Evolutionary conservation across 1,140 invertebrate species (phyloP).

Genomic region (Trichonephila clavipes): DNA sequence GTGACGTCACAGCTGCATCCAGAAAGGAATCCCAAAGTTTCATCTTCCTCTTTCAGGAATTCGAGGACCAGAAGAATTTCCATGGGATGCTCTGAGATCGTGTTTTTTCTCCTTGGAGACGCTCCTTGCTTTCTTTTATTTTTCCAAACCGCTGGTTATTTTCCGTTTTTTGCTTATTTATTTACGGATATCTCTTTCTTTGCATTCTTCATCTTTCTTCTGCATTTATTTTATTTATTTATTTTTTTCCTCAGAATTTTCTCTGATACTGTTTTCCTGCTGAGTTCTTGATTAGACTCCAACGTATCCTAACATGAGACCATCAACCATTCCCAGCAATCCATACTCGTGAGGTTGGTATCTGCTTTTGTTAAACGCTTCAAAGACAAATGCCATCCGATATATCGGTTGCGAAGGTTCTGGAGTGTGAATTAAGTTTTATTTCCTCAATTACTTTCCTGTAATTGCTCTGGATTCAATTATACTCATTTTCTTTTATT

Average conservation of each 20-base stretch:
- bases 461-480: too few species aligned
- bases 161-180: constrained; percentile 5
- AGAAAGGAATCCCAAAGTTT: constrained; percentile 21
- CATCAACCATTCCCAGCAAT: not conserved
- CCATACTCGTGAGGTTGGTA: not conserved
- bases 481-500: too few species aligned
- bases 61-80: constrained; percentile 58
- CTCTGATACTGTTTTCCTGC: not conserved
- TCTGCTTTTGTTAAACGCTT: not conserved
- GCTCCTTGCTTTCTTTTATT: constrained; percentile 10
- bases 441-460: too few species aligned
- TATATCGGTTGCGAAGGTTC: too few species aligned
- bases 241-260: not conserved
- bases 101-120: constrained; percentile 1
- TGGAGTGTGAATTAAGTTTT: too few species aligned
- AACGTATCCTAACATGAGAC: not conserved
- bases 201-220: constrained; percentile 25
- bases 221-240: not conserved
- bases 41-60: constrained; percentile 57
- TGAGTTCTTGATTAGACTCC: constrained; percentile 21
- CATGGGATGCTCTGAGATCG: constrained; percentile 31
- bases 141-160: constrained; percentile 6
- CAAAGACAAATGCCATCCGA: not conserved
- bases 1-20: constrained; percentile 67
- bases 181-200: constrained; percentile 43